Evolutionary conservation across 1,140 invertebrate genomes (phyloP), one percentile per base, ranked within the genome.

Genomic region (Oreohelix idahoensis): DNA sequence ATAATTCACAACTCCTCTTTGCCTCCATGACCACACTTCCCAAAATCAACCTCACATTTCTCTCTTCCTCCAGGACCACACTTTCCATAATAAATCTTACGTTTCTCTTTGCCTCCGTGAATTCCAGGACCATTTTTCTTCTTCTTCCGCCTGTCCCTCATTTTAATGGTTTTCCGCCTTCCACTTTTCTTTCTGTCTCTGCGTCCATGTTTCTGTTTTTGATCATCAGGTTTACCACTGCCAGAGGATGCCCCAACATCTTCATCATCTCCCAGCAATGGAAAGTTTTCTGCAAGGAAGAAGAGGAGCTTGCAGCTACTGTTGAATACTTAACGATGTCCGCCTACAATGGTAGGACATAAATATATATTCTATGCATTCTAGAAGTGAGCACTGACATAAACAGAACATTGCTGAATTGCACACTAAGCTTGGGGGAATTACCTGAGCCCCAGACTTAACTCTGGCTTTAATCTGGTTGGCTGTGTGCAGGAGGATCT

Each of bases 161-260:
- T 2, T 23, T 36, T 79, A 1, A 69, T 20, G 2, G 15, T 69
- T 53, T 53, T 79, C 77, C 77, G 17, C 49, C 58, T 63, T 29
- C 77, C 77, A 69, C 29, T 79, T 45, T 79, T 79, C 58, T 79
- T 79, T 79, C 77, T 66, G 77, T 79, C 58, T 38, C 32, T 49
- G 29, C 58, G 77, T 79, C 29, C 32, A 5, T 4, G 32, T 51
- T 51, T 51, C 49, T 26, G 1, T 35, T 45, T 51, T 1, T 35
- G n/a, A 1, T 53, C 75, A 10, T 29, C 49, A 8, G 39, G 71
- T 26, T n/a, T 4, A 10, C 42, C 71, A 29, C 13, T 36, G 23
- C 10, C 42, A 29, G 42, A 74, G 5, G 32, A 36, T 23, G n/a
- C n/a, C 5, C 29, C 63, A 66, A 23, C 63, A 32, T 77, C 45